Conservation (phyloP, 2,888 invertebrate species). For the Ectropis crepuscularia region DNA sequence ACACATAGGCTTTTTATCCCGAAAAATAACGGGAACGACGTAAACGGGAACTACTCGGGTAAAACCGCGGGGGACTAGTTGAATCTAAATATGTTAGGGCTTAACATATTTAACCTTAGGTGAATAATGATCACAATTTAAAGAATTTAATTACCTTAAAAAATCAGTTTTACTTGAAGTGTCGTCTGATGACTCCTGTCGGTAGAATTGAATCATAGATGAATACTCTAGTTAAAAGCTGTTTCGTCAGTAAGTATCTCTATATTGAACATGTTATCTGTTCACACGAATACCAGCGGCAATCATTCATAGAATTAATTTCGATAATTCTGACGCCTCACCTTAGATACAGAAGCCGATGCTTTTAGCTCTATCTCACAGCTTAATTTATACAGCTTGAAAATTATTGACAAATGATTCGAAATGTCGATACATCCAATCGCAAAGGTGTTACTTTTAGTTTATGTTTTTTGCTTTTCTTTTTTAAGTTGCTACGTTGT, state of each 20-base stretch:
- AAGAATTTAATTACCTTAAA: too few species aligned
- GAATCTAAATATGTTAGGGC: too few species aligned
- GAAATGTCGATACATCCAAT: slow-evolving; percentile 56
- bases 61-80: too few species aligned
- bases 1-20: too few species aligned
- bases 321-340: slow-evolving; percentile 77
- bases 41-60: too few species aligned
- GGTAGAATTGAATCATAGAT: slow-evolving; percentile 23
- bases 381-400: slow-evolving; percentile 66
- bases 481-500: slow-evolving; percentile 51
- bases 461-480: slow-evolving; percentile 48
- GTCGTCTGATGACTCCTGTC: too few species aligned
- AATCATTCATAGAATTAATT: slow-evolving; percentile 80
- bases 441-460: slow-evolving; percentile 61
- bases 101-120: too few species aligned
- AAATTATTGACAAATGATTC: slow-evolving; percentile 70
- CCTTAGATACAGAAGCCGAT: slow-evolving; percentile 74
- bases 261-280: slow-evolving; percentile 57
- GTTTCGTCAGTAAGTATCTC: slow-evolving; percentile 46
- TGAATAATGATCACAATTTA: too few species aligned
- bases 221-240: slow-evolving; percentile 34
- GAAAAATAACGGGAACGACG: too few species aligned
- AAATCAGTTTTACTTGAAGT: too few species aligned
- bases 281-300: slow-evolving; percentile 58
- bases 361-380: slow-evolving; percentile 75